Base-by-base conservation (phyloP, 2,113 vertebrate species). In the Xiphophorus hellerii region DNA sequence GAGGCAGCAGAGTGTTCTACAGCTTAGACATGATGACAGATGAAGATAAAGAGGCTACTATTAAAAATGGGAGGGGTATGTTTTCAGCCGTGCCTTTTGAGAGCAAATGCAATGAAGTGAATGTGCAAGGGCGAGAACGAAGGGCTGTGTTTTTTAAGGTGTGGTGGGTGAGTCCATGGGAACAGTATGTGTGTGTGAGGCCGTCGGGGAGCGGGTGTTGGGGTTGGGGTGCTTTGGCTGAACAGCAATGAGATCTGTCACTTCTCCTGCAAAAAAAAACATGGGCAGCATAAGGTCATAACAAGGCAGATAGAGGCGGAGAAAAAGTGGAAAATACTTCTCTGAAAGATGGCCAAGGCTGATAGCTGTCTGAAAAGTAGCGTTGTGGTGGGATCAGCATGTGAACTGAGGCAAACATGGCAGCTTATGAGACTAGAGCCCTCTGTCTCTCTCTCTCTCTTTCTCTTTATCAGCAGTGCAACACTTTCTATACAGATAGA, bases 31-130 rank as follows among this genome's bases (percentile, higher is more conserved):
- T 54, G 91, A 94, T 93, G 93, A 94, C 89, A 92, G 90, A 94
- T 91, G 81, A 93, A 93, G 92, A 95, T 93, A 92, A 94, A 94
- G 91, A 89, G 78, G 69, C 81, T 82, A 81, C 87, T 89, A 87
- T 90, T 81, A 87, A 91, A 92, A 87, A 66, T 83, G 75, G 89
- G 86, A 87, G 87, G 78, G 75, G 73, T 81, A 77, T 90, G 69
- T 89, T 81, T 82, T 87, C 75, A 74, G 84, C 89, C 74, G 76
- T 61, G 77, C 71, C 28, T 74, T 64, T 61, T 84, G 77, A 73
- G 82, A 88, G 88, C 90, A 88, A 87, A 89, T 93, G 91, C 81
- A 86, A 82, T 72, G 85, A n/a, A 63, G 73, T 64, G 82, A 79
- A 74, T 67, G 42, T 29, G 82, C 85, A 90, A 93, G 90, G 92